These are phyloP conservation scores for Euura lappo DNA, from an alignment of 1,140 invertebrate species.

Conservation along the genomic window DNA sequence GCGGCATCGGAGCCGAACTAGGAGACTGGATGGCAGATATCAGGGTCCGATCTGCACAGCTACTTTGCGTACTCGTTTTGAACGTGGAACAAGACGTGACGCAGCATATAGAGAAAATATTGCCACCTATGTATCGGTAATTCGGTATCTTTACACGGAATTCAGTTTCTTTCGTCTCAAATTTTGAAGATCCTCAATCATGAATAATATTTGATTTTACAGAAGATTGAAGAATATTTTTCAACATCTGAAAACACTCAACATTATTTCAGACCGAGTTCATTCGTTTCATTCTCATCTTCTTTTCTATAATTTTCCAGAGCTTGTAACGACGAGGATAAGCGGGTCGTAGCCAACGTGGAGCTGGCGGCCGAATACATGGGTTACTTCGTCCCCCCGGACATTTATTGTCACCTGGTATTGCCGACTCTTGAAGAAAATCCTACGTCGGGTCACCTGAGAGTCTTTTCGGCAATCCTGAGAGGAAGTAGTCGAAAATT, in stretches of 20 bases:
- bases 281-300: too few species aligned
- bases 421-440: conserved; percentile 63
- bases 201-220: too few species aligned
- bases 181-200: not conserved
- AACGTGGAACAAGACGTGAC: conserved; percentile 75
- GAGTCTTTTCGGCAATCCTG: conserved; percentile 59
- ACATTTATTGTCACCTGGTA: conserved; percentile 65
- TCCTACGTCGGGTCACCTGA: conserved; percentile 59
- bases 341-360: conserved; percentile 69
- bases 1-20: conserved; percentile 71
- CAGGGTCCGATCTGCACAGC: conserved; percentile 73
- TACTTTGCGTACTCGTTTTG: conserved; percentile 72
- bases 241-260: not conserved
- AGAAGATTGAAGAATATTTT: too few species aligned
- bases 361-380: conserved; percentile 69
- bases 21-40: conserved; percentile 75
- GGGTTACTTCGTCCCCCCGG: conserved; percentile 74
- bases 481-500: conserved; percentile 46
- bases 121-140: conserved; percentile 64
- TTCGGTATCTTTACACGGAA: not conserved
- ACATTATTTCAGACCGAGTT: too few species aligned
- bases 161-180: not conserved
- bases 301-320: conserved; percentile 30
- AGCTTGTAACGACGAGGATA: conserved; percentile 67
- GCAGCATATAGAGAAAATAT: conserved; percentile 69